Base-by-base conservation (phyloP, 2,797 vertebrate genomes). In the Adrianichthys oophorus region DNA sequence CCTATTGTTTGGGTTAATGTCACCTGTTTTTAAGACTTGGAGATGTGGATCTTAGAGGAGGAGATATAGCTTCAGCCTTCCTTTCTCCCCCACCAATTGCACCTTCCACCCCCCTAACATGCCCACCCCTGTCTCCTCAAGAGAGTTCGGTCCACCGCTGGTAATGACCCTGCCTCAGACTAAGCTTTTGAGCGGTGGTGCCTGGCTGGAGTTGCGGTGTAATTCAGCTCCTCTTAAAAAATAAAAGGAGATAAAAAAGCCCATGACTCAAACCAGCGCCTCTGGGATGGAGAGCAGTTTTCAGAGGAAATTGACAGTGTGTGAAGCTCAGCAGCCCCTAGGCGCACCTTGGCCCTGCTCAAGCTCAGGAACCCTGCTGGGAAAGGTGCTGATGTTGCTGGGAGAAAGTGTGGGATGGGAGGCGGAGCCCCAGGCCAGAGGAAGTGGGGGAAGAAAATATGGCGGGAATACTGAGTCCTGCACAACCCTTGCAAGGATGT, bases 301-400 rank as follows among this genome's bases (percentile, higher is more conserved):
- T 74, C 8, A 24, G 56, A 72, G 65, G 72, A 85, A 80, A 90
- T 86, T 86, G 76, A 88, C 85, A 88, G 70, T 64, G 76, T 80
- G 76, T 79, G 75, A 70, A 82, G 78, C 68, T 85, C 48, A 32
- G 79, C 46, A 56, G 83, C 80, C 88, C 83, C 78, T 79, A 84
- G 85, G 87, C 78, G n/a, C 75, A 67, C 52, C 79, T 62, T 43
- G 32, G 59, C 76, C 58, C 68, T 55, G 80, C 80, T 89, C 65
- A 76, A 74, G 76, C 74, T 81, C 59, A 79, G 88, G 84, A 77
- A 71, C 75, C 87, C 81, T 83, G 76, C 76, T 53, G 70, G 74
- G 76, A 74, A 85, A 90, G 84, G 78, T 91, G 90, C 85, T 91
- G 89, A 89, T 84, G 83, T 89, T 84, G 87, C 82, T 85, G 68